Evolutionary conservation across 2,113 vertebrate genomes (phyloP).

Genomic region (Psephotus haematonotus): DNA sequence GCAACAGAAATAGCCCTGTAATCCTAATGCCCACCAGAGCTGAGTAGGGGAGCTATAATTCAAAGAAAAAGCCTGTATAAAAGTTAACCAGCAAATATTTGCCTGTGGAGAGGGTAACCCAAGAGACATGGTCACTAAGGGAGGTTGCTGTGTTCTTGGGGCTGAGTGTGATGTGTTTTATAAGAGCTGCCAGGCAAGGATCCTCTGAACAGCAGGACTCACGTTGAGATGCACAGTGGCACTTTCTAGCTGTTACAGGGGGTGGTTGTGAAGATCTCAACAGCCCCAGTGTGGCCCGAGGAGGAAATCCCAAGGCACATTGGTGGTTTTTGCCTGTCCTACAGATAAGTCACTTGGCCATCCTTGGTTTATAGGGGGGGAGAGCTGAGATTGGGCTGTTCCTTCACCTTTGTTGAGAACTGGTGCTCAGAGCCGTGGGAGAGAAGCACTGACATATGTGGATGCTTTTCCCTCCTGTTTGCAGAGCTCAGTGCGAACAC

Average conservation of each 20-base stretch:
- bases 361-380: background rate
- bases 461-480: background rate
- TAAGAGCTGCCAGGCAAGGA: background rate
- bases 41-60: background rate
- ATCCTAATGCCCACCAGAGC: background rate
- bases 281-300: background rate
- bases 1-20: background rate
- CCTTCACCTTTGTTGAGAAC: background rate
- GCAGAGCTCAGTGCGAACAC: background rate
- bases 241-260: background rate
- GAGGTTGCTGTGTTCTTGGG: background rate
- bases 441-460: background rate
- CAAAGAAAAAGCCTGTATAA: background rate
- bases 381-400: background rate
- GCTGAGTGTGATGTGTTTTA: fast-evolving
- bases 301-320: background rate
- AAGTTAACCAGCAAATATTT: background rate
- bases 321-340: background rate
- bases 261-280: background rate
- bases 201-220: fast-evolving
- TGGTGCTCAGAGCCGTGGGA: background rate
- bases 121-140: background rate
- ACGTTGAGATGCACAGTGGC: fast-evolving
- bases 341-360: background rate
- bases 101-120: background rate